Conservation (phyloP, 2,888 invertebrate species). For the Drosophila suboccidentalis region DNA sequence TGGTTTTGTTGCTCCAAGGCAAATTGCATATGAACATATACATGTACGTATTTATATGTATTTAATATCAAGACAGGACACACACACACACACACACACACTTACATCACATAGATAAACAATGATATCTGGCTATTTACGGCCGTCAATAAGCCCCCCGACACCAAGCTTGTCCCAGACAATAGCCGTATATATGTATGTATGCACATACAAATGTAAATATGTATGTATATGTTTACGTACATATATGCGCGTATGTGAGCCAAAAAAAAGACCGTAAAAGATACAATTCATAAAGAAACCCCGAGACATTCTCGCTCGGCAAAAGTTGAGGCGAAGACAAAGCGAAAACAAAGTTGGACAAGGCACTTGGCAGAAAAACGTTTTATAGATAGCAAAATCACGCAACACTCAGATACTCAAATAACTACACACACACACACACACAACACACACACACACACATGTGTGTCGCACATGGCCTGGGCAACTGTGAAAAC, state of each 20-base stretch:
- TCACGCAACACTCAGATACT: constrained; percentile 60
- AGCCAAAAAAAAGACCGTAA: constrained; percentile 47
- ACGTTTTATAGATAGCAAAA: constrained; percentile 72
- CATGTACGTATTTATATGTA: constrained; percentile 37
- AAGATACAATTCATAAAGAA: constrained; percentile 75
- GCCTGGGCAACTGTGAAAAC: constrained; percentile 52
- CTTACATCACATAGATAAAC: constrained; percentile 52
- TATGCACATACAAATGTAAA: not conserved
- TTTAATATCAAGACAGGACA: constrained; percentile 51
- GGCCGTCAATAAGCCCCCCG: constrained; percentile 48
- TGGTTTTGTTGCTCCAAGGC: constrained; percentile 23
- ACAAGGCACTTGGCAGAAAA: constrained; percentile 61
- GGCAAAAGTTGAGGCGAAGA: constrained; percentile 42
- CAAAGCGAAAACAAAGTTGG: constrained; percentile 62
- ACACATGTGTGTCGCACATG: constrained; percentile 34
- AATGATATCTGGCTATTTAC: constrained; percentile 68
- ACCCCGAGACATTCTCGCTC: constrained; percentile 30
- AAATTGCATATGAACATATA: constrained; percentile 11
- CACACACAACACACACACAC: constrained; percentile 13
- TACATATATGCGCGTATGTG: constrained; percentile 4
- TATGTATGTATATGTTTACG: not conserved
- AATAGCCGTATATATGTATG: constrained; percentile 21
- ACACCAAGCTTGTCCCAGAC: constrained; percentile 21
- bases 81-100: constrained; percentile 11
- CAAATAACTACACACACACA: constrained; percentile 47